Base-by-base conservation (phyloP, 1,140 invertebrate genomes). In the Varroa destructor region DNA sequence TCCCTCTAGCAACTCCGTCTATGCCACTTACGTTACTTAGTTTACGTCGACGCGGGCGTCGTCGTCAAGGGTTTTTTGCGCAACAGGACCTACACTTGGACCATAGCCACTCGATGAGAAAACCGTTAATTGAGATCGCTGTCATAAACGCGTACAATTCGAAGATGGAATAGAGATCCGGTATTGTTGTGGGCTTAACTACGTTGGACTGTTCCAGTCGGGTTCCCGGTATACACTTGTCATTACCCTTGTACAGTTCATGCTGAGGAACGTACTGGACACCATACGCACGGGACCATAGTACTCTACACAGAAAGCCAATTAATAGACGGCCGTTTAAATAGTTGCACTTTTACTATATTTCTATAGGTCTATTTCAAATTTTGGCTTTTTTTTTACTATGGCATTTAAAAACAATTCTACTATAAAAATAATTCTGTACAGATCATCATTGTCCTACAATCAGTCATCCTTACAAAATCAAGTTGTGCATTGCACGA, bases 161-260 rank as follows among this genome's bases (percentile, higher is more conserved):
- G 46, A 67, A 67, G 12, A 67, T 37, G 3, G 61, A 67, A 12
- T 14, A 46, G 61, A 67, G 61, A 46, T 67, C 61, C 1, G 40
- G 14, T 37, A 67, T 14, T 2, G 61, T 67, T 37, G 61, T 67
- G 1, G 61, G 40, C 8, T 12, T 67, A 37, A 67, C 1, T 8
- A 14, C 61, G 46, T 40, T 40, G 8, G 61, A 46, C 40, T 43
- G 46, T 67, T 67, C 61, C 12, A 67, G 40, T 14, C 61, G 61
- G 40, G 10, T 67, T 8, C 12, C 14, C 1, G 61, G 61, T 2
- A 67, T 37, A 37, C 61, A 67, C 40, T 67, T 37, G 8, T 14
- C 61, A 46, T 67, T 40, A 40, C 61, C 61, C 40, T 40, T 14
- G 61, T 43, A 67, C 12, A 67, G 61, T 14, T 67, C 61, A 12